Percentiles rank a stretch among this genome's conserved stretches.
Evolutionary conservation across 1,140 invertebrate genomes (phyloP).

Genomic region (Metaphire vulgaris): DNA sequence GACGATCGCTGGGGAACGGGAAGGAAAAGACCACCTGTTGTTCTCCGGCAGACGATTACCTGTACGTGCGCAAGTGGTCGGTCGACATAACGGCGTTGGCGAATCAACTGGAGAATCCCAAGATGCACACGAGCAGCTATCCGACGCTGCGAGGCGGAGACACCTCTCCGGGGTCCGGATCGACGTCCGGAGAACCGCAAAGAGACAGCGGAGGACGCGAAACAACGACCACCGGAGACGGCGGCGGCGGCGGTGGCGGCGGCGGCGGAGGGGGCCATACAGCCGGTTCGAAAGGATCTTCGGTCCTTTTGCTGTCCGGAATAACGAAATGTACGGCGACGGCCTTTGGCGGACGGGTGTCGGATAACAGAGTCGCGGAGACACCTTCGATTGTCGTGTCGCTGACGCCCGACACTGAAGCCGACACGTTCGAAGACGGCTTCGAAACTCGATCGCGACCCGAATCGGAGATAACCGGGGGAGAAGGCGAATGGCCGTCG

Average conservation of each 20-base stretch:
- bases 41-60: constrained; percentile 34
- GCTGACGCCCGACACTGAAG: neutral
- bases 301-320: no score
- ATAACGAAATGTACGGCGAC: no score
- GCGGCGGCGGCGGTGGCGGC: no score
- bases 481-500: neutral
- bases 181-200: no score
- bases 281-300: no score
- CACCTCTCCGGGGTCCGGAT: neutral
- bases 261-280: no score
- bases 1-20: constrained; percentile 7
- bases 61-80: constrained; percentile 49
- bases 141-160: constrained; percentile 26
- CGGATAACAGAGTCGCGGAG: no score
- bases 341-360: no score
- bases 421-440: neutral
- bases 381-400: neutral
- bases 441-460: neutral
- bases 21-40: neutral
- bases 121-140: constrained; percentile 40
- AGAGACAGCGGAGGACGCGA: neutral
- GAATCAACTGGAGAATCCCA: constrained; percentile 49
- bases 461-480: neutral
- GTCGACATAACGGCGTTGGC: constrained; percentile 48
- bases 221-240: no score